These are phyloP conservation scores for Rhinopithecus roxellana DNA, from an alignment of 2,113 vertebrate genomes.

Conservation along the genomic window DNA sequence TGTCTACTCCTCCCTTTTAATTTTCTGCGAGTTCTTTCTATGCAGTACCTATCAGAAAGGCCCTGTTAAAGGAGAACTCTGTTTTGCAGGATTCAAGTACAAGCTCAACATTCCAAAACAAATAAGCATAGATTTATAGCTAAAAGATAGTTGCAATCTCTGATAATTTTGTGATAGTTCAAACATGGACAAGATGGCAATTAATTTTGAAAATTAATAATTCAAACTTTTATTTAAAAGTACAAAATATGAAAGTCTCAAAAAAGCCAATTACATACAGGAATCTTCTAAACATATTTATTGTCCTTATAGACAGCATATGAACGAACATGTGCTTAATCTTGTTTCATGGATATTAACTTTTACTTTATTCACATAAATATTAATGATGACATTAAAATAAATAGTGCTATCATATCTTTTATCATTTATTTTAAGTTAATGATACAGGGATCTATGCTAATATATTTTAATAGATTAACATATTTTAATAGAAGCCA, in stretches of 20 bases:
- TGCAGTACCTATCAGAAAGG: accelerated
- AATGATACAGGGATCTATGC: background rate
- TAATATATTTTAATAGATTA: background rate
- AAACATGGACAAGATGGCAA: background rate
- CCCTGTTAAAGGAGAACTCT: too few species aligned
- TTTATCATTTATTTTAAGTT: background rate
- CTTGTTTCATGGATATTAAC: background rate
- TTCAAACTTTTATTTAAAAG: background rate
- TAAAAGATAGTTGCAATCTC: background rate
- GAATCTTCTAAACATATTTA: background rate
- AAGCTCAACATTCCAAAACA: background rate
- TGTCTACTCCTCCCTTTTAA: background rate
- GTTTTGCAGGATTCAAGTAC: background rate
- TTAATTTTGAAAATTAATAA: background rate
- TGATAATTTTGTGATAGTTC: background rate
- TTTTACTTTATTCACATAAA: background rate
- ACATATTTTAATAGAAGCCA: background rate
- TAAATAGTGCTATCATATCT: background rate
- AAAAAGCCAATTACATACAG: background rate
- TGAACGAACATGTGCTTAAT: background rate
- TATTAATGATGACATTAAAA: background rate
- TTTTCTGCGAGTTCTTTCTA: background rate
- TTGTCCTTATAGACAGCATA: background rate
- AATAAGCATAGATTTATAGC: background rate
- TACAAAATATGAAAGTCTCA: background rate